Base-by-base conservation (phyloP, 2,113 vertebrate genomes). In the Amia ocellicauda region DNA sequence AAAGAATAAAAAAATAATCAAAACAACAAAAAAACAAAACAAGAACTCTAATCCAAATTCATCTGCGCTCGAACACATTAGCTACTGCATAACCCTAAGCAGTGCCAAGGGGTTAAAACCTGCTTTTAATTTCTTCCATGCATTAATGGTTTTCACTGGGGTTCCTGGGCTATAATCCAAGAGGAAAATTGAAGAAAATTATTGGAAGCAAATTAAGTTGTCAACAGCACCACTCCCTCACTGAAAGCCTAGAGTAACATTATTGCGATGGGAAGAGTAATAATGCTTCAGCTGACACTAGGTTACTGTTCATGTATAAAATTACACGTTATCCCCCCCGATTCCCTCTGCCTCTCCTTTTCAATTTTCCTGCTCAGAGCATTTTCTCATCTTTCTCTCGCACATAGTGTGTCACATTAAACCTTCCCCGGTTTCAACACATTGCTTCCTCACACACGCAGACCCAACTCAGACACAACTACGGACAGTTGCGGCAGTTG, bases 101-200 rank as follows among this genome's bases (percentile, higher is more conserved):
- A 0, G 26, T 76, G 75, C 70, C 76, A 82, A 78, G 76, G 79
- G 72, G 79, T 83, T 84, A 77, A 83, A 84, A 68, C 72, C 61
- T 64, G 68, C 77, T 80, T 83, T 81, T 80, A 83, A 84, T 83
- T 73, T 80, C 76, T 75, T 83, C 80, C 60, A 69, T 61, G 69
- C 80, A 71, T 83, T 80, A 76, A 78, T 69, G 70, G 63, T 76
- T 71, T 80, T 72, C 70, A 22, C 54, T 61, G 31, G 45, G 26
- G 61, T 71, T 74, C 52, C 81, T 74, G 73, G 84, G 83, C 80
- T 69, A 5, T 16, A 66, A 63, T 87, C 86, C 85, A 87, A 74
- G 80, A 87, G 70, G 67, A 80, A 78, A 78, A 85, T 87, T 86
- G 83, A 79, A 75, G 76, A 75, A 75, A 85, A 80, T 84, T 84